phyloP scores from a whole-genome alignment of 2,113 vertebrate species.

The Capra hircus region DNA sequence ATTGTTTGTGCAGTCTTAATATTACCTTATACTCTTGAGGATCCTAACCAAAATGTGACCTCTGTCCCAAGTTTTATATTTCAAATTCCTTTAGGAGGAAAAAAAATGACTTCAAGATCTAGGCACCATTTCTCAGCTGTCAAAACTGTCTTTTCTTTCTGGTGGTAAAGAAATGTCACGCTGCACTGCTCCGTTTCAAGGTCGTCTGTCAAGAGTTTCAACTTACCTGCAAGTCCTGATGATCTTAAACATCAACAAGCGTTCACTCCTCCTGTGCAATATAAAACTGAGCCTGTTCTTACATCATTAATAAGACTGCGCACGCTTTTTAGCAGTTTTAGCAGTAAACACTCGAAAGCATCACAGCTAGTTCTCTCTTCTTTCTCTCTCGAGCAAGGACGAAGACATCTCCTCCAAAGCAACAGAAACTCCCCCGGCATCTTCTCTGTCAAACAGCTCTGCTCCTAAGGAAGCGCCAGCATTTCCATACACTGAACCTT shows the following conservation, averaged over 20 bases:
- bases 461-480: not conserved
- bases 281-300: conserved; percentile 31
- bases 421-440: not conserved
- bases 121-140: conserved; percentile 42
- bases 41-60: not conserved
- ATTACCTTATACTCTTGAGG: not conserved
- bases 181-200: conserved; percentile 29
- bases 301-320: not conserved
- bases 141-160: conserved; percentile 35
- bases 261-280: not conserved
- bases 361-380: not conserved
- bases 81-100: conserved; percentile 6
- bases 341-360: conserved; percentile 1
- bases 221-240: conserved; percentile 40
- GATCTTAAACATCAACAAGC: not conserved
- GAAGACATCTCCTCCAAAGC: conserved; percentile 14
- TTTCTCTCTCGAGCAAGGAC: not conserved
- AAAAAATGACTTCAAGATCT: conserved; percentile 15
- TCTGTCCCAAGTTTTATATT: conserved; percentile 12
- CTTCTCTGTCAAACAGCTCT: not conserved
- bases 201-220: conserved; percentile 45
- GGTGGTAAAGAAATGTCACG: not conserved
- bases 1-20: not conserved
- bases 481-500: conserved; percentile 27
- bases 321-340: not conserved